phyloP scores from a whole-genome alignment of 2,888 invertebrate species.

The Podotricha telesiphe region DNA sequence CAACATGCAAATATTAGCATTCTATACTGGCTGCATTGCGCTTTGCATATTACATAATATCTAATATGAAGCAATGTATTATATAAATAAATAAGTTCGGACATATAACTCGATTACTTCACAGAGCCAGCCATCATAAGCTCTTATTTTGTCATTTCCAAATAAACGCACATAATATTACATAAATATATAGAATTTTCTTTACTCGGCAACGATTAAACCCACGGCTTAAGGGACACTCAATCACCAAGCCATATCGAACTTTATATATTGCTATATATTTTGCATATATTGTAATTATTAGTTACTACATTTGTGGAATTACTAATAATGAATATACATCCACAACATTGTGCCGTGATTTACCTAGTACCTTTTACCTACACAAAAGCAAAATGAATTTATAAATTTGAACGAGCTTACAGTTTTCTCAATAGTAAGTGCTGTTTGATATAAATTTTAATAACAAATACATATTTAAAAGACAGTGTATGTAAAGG shows the following conservation, averaged over 20 bases:
- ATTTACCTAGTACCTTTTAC: neutral
- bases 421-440: neutral
- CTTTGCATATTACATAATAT: neutral
- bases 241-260: no score
- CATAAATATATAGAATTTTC: no score
- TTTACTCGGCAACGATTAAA: no score
- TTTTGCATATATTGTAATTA: neutral
- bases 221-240: no score
- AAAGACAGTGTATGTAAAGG: no score
- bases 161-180: no score
- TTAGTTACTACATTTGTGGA: neutral
- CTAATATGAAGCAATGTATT: constrained; percentile 10
- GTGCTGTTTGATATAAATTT: no score
- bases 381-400: neutral
- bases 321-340: neutral
- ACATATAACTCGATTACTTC: no score
- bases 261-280: no score
- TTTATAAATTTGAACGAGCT: neutral
- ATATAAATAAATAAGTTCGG: neutral
- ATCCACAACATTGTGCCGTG: neutral
- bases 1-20: constrained; percentile 48
- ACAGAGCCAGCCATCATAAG: no score
- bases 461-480: no score
- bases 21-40: constrained; percentile 13
- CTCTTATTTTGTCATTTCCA: no score